These are phyloP conservation scores for Clarias batrachus DNA, from an alignment of 2,113 vertebrate species.

Conservation along the genomic window DNA sequence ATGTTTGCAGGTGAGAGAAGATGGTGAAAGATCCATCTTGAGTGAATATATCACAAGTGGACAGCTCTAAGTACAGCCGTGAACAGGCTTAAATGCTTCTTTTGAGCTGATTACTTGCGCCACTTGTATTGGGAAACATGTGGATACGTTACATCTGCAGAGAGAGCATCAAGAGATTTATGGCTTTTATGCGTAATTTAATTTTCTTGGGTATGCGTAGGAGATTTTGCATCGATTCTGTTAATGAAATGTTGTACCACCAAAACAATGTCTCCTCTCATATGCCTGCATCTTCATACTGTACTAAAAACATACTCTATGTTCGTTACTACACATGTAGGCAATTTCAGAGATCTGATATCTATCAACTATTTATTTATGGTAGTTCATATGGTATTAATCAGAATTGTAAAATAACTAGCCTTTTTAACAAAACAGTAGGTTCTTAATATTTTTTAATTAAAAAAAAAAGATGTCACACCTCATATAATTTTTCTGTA, in stretches of 20 bases:
- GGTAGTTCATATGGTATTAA: not conserved
- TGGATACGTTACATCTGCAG: not conserved
- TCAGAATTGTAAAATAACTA: not conserved
- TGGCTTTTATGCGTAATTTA: not conserved
- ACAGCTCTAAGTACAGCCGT: not conserved
- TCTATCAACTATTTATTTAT: not conserved
- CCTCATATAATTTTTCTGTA: not conserved
- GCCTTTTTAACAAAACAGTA: not conserved
- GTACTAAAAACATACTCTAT: not conserved
- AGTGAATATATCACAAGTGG: not conserved
- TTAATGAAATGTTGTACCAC: not conserved
- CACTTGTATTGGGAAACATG: not conserved
- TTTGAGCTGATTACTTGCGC: not conserved
- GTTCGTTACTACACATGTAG: not conserved
- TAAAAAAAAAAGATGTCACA: not conserved
- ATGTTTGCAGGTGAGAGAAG: not conserved
- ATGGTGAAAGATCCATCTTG: not conserved
- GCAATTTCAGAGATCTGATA: not conserved
- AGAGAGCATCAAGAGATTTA: not conserved
- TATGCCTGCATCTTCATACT: not conserved
- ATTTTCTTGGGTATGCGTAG: not conserved
- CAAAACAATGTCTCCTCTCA: not conserved
- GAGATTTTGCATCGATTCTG: not conserved
- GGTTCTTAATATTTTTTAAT: not conserved
- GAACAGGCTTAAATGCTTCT: not conserved